Evolutionary conservation across 2,888 invertebrate genomes (phyloP), one percentile per base, ranked within the genome.

Genomic region (Amblyjoppa fuscipennis): DNA sequence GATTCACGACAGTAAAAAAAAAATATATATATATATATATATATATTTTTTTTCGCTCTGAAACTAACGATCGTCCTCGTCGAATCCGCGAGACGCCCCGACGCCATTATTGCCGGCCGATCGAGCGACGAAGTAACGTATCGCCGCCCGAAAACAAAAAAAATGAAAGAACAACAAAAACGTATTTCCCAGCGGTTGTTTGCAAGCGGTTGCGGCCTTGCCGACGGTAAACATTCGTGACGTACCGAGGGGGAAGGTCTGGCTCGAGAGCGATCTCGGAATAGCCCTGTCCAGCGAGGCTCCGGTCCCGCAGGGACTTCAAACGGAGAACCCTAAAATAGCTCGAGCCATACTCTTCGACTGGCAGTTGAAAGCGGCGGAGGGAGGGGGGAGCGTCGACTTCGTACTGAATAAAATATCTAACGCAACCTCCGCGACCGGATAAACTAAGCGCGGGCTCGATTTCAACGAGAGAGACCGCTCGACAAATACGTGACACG

Each of bases 291-390:
- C 45, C 45, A 69, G 45, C 45, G 28, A 20, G 11, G 20, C 59
- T 13, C 11, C 25, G 28, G 53, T 11, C 53, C 41, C 56, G 56
- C 56, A 11, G 73, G 53, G 74, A 73, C 76, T 78, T 53, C 59
- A 28, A 68, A 66, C 51, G 69, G 41, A 81, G 61, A 81, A 74
- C 28, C 78, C 53, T 34, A 78, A 81, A 81, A 84, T 84, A 84
- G 74, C 81, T 68, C 31, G 59, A 73, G 81, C 56, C 66, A 51
- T n/a, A 59, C 25, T 28, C 25, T 59, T 59, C 25, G 59, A 59
- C 25, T 11, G 25, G 59, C 11, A 9, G 28, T 59, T 59, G 28
- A 13, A 13, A 11, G 28, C 28, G 11, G 2, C 45, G 16, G 45
- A 45, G 45, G 45, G 45, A 16, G 45, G 16, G 16, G 45, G 16